These are phyloP conservation scores for Grallaria varia DNA, from an alignment of 2,113 vertebrate genomes.

Conservation along the genomic window DNA sequence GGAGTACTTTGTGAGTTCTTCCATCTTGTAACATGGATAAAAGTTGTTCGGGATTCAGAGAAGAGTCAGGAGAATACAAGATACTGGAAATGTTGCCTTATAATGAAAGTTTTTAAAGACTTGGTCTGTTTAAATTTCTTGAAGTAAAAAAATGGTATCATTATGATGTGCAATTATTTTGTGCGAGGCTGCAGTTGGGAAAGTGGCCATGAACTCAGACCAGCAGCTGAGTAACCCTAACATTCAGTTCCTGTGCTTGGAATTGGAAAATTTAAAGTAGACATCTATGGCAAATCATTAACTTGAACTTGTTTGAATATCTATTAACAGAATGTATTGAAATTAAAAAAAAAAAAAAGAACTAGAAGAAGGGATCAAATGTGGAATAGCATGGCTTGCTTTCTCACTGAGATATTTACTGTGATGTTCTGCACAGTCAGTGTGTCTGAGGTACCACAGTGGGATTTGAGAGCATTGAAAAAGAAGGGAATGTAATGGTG, in stretches of 20 bases:
- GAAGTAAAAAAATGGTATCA: background rate
- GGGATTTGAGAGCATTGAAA: background rate
- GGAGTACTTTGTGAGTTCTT: background rate
- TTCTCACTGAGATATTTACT: background rate
- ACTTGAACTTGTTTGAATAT: background rate
- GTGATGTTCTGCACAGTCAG: background rate
- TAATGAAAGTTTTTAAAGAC: background rate
- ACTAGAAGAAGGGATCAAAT: background rate
- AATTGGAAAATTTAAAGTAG: background rate
- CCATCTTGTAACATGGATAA: background rate
- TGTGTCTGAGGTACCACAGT: background rate
- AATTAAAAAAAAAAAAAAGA: background rate
- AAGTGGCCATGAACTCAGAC: background rate
- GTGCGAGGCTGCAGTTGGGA: background rate
- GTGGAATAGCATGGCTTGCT: background rate
- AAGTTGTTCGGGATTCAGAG: background rate
- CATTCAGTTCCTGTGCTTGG: background rate
- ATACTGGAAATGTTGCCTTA: background rate
- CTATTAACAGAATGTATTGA: background rate
- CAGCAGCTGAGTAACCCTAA: background rate
- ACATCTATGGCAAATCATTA: background rate
- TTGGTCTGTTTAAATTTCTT: background rate
- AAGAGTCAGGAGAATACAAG: background rate
- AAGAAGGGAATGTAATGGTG: background rate
- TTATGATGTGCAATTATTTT: background rate